Base-by-base conservation (phyloP, 1,140 invertebrate species). In the Diprion similis region DNA sequence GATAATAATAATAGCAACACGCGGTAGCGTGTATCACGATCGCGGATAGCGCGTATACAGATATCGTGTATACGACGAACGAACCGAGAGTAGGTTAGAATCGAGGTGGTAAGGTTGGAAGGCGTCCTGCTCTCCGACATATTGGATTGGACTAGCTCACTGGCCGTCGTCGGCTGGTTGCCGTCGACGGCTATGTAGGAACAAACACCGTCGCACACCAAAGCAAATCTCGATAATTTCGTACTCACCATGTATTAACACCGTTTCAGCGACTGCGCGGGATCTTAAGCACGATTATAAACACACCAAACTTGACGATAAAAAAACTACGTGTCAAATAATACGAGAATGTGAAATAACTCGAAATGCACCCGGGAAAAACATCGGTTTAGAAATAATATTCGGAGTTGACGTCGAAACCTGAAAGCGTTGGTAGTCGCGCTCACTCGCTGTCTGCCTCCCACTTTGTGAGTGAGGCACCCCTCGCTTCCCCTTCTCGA, bases 221-320 rank as follows among this genome's bases (percentile, higher is more conserved):
- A 18, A 18, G 37, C 47, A 46, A 18, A 46, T 66, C 17, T n/a
- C 19, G 46, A 15, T 71, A 47, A 71, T 78, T 77, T 73, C 66
- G 76, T 76, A 72, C 51, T 59, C 51, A 59, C 51, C 51, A 59
- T 59, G 4, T 59, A 59, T 59, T 59, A 37, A 37, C 51, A 59
- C 51, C n/a, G 51, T 13, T 59, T 59, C 51, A 59, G 85, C 86
- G 85, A 84, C 80, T 87, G 86, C 85, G 86, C 85, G 87, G 85
- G 83, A 86, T 84, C 83, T 83, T 85, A 81, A 80, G 73, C 81
- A 84, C 81, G 81, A 84, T 86, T 85, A 78, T 76, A 80, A 79
- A 76, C 73, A 77, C 77, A 59, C 37, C 73, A 72, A 78, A 73
- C 73, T 48, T 68, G 48, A 18, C 59, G 68, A 59, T 17, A 4